These are phyloP conservation scores for Rhimphoctona megacephalus DNA, from an alignment of 2,888 invertebrate genomes.

Conservation along the genomic window DNA sequence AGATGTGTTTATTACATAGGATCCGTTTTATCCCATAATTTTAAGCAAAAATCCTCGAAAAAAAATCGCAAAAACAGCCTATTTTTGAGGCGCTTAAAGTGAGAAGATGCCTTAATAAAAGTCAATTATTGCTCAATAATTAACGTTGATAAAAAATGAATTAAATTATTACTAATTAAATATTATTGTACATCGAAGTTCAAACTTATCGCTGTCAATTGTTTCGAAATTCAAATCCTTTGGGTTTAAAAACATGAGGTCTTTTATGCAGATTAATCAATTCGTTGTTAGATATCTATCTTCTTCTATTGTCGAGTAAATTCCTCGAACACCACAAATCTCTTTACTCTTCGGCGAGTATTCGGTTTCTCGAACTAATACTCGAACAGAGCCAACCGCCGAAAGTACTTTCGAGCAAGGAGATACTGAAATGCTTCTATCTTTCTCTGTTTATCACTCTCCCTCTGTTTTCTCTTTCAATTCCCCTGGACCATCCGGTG, in stretches of 20 bases:
- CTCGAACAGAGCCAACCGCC: conserved; percentile 26
- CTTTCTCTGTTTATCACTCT: conserved; percentile 8
- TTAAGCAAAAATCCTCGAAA: no score
- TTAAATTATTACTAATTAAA: not conserved
- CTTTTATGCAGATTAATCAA: conserved; percentile 18
- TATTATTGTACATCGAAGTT: not conserved
- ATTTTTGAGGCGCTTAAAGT: no score
- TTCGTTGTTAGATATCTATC: conserved; percentile 21
- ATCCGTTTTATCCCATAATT: no score
- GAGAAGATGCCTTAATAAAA: no score
- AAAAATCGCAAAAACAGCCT: no score
- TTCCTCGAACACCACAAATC: conserved; percentile 32
- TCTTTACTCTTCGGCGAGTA: conserved; percentile 28
- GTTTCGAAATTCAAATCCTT: not conserved
- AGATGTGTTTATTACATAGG: no score
- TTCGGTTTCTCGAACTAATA: conserved; percentile 38
- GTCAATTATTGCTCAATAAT: no score
- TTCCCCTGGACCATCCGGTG: conserved; percentile 1
- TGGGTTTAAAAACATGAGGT: not conserved
- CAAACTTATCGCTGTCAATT: not conserved
- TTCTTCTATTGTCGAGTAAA: not conserved
- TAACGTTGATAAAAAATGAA: no score
- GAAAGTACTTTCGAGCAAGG: conserved; percentile 32
- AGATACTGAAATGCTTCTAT: conserved; percentile 45
- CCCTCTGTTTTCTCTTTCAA: conserved; percentile 26